Evolutionary conservation across 2,888 invertebrate species (phyloP).

Genomic region (Lasioglossum villosulum): DNA sequence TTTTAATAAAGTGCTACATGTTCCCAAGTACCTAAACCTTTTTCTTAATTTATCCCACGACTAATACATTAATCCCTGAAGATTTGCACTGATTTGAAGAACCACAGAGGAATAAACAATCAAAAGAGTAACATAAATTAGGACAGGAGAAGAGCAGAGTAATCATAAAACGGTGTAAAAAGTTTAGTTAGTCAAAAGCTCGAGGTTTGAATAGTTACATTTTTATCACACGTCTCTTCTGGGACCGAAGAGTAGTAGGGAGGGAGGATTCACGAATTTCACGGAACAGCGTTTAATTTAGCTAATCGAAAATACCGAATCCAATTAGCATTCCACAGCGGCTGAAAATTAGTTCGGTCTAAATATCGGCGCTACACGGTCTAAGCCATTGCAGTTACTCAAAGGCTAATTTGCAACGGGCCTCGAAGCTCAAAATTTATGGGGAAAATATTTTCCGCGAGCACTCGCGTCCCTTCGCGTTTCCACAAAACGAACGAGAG

Average conservation of each 20-base stretch:
- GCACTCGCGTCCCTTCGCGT: background rate
- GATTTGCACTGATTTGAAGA: background rate
- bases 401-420: background rate
- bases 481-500: background rate
- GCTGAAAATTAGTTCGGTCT: slow-evolving; percentile 50
- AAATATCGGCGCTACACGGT: slow-evolving; percentile 29
- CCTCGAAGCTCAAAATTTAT: slow-evolving; percentile 7
- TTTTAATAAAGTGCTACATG: background rate
- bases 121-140: too few relatives aligned
- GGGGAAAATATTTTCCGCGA: slow-evolving; percentile 4
- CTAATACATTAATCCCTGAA: background rate
- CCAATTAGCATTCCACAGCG: slow-evolving; percentile 54
- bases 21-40: background rate
- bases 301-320: slow-evolving; percentile 57
- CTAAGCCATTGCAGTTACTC: background rate
- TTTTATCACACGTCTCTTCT: background rate
- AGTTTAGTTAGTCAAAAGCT: background rate
- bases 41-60: background rate
- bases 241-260: background rate
- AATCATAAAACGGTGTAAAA: background rate
- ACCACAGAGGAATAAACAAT: background rate
- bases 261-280: background rate
- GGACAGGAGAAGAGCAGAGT: background rate
- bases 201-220: background rate
- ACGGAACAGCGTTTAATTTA: slow-evolving; percentile 35